Conservation (phyloP, 2,888 invertebrate genomes). For the Chaitophorus viminalis region DNA sequence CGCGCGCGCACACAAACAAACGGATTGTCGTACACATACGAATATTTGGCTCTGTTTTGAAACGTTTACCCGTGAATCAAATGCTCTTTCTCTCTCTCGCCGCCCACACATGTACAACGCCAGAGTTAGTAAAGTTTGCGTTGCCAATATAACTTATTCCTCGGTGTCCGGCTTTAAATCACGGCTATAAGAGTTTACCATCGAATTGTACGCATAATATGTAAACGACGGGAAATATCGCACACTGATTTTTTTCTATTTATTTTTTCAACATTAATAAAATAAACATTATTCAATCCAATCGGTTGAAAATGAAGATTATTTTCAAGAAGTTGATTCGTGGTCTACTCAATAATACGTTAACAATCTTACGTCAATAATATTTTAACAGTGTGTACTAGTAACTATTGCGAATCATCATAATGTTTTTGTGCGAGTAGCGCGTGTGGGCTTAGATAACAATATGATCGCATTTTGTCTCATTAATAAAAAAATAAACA, state of each 20-base stretch:
- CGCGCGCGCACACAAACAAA: not conserved
- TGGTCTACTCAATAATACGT: not conserved
- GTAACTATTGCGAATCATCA: not conserved
- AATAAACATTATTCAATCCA: not conserved
- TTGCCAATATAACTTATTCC: conserved; percentile 56
- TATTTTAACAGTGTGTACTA: no score
- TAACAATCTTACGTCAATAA: no score
- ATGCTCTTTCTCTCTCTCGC: conserved; percentile 10
- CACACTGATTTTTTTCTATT: not conserved
- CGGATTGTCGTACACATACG: not conserved
- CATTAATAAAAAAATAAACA: no score
- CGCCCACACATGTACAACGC: not conserved
- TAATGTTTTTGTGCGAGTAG: not conserved
- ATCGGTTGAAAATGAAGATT: not conserved
- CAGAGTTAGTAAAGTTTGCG: conserved; percentile 48
- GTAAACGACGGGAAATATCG: conserved; percentile 35
- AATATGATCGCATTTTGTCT: not conserved
- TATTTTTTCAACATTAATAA: not conserved
- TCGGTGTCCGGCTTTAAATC: conserved; percentile 52
- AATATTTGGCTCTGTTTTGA: conserved; percentile 48
- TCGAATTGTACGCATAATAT: not conserved
- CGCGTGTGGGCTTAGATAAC: not conserved
- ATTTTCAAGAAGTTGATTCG: no score
- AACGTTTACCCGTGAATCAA: conserved; percentile 55
- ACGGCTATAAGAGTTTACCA: conserved; percentile 13